Evolutionary conservation across 2,113 vertebrate species (phyloP).

Genomic region (Xyliphius kryptos): DNA sequence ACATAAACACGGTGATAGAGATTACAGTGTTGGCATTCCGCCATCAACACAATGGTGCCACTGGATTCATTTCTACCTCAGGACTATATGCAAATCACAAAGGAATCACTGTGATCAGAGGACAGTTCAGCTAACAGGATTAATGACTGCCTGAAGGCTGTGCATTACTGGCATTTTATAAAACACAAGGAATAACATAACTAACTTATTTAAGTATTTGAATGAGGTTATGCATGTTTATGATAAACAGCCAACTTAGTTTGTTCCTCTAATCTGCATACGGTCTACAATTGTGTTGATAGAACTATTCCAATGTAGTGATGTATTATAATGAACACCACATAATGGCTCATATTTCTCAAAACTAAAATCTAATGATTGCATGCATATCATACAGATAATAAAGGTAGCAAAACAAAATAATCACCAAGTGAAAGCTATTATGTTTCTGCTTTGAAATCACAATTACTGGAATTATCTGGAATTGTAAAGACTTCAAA

Average conservation of each 20-base stretch:
- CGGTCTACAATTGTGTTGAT: no score
- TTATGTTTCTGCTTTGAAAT: no score
- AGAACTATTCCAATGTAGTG: no score
- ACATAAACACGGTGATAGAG: conserved; percentile 25
- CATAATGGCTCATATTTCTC: no score
- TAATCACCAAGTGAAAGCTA: neutral
- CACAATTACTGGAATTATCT: no score
- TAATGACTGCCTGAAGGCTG: conserved; percentile 10
- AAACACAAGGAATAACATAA: conserved; percentile 19
- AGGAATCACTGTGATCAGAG: conserved; percentile 1
- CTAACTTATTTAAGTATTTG: neutral
- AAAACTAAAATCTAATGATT: no score
- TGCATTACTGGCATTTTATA: conserved; percentile 13
- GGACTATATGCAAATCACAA: conserved; percentile 23
- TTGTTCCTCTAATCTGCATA: neutral
- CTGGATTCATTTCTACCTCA: conserved; percentile 25
- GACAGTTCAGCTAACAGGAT: conserved; percentile 1
- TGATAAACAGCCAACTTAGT: neutral
- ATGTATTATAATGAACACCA: no score
- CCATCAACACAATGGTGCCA: conserved; percentile 24
- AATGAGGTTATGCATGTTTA: neutral
- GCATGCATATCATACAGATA: no score
- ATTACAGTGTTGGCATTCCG: conserved; percentile 19
- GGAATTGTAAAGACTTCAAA: conserved; percentile 1
- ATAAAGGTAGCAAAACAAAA: neutral